Conservation (phyloP, 2,797 vertebrate genomes). For the Ctenochaetus hawaiiensis region DNA sequence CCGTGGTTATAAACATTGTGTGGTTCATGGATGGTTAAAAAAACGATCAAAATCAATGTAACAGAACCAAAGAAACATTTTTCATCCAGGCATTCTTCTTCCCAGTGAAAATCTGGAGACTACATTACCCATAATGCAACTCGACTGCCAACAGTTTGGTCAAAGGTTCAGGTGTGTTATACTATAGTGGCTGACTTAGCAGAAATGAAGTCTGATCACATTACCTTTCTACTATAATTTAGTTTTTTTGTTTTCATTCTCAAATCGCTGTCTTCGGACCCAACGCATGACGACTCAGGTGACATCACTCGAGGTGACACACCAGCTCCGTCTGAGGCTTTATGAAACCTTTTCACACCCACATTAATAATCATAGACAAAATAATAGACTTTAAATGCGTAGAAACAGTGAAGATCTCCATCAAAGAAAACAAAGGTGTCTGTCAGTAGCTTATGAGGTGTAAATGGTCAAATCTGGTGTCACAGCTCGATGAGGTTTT, state of each 20-base stretch:
- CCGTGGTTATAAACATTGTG: too few species aligned
- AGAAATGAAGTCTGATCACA: background rate
- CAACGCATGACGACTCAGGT: too few species aligned
- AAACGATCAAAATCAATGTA: background rate
- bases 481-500: too few species aligned
- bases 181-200: background rate
- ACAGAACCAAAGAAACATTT: background rate
- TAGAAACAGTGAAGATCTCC: background rate
- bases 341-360: background rate
- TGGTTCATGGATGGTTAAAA: background rate
- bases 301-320: too few species aligned
- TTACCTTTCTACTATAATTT: too few species aligned
- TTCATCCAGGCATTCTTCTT: background rate
- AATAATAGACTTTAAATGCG: background rate
- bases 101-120: background rate
- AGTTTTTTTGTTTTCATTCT: too few species aligned
- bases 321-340: background rate
- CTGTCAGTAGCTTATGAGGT: background rate
- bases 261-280: too few species aligned
- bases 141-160: background rate
- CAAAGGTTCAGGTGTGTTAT: background rate
- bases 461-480: background rate
- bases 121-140: constrained; percentile 1
- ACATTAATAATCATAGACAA: too few species aligned
- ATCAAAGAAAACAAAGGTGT: background rate